Base-by-base conservation (phyloP, 23 tunicate species). In the Pegea sp. region DNA sequence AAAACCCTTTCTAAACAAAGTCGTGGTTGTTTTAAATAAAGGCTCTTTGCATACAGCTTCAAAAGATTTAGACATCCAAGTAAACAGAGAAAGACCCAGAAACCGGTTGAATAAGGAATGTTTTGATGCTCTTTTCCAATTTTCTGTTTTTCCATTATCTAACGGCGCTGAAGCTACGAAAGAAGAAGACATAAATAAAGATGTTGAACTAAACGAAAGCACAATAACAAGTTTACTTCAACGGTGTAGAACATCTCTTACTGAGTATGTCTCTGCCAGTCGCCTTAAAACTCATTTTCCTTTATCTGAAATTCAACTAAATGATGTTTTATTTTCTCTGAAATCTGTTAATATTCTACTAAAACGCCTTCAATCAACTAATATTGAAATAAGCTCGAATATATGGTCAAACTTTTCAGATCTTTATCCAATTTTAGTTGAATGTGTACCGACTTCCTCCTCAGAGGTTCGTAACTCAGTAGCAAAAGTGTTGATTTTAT, bases 51-150 rank as follows among this genome's bases (percentile, higher is more conserved):
- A 60, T 11, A 23, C 24, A 4, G 50, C 62, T n/a, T 38, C 69
- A 27, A 38, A 61, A 30, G 71, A 84, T 38, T 67, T 75, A n/a
- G 71, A 61, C 33, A 31, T 58, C 22, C 34, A 54, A 4, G 59
- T 61, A 1, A 70, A 65, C 0, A 58, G 31, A 1, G 58, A 64
- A 2, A 66, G 84, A 42, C 30, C 48, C 1, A 48, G 95, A 29
- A 84, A 84, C 42, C 71, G 58, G 48, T 48, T 84, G 21, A 62
- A 68, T 33, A 71, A 74, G 63, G 78, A 67, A 23, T 84, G 95
- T 50, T 84, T 84, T 51, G 62, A 72, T 29, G 65, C 95, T 0
- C 52, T 84, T 42, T 63, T 73, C 30, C 76, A 84, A 58, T 84
- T 73, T 53, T 84, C 95, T 26, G 53, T 84, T 56, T 53, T 67